phyloP scores from a whole-genome alignment of 2,797 vertebrate species.

The Phylloscopus collybita region DNA sequence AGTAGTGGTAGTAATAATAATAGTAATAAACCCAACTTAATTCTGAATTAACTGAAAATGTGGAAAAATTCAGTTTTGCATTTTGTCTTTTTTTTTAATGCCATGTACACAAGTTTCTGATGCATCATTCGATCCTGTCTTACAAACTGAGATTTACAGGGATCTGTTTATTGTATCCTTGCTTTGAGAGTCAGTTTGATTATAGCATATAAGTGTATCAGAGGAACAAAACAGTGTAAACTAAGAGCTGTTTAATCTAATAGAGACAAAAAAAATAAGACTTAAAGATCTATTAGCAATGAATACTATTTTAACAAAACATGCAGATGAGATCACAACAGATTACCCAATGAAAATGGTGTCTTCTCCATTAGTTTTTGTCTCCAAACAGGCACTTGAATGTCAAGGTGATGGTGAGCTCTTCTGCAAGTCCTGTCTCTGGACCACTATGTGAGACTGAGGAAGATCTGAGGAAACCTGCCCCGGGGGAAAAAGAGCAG shows the following conservation, averaged over 20 bases:
- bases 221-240: background rate
- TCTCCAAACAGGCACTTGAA: background rate
- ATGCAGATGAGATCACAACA: background rate
- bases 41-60: background rate
- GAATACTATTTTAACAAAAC: background rate
- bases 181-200: background rate
- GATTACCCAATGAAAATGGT: background rate
- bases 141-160: background rate
- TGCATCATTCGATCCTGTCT: background rate
- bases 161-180: background rate
- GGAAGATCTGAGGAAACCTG: background rate
- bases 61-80: background rate
- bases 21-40: background rate
- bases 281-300: background rate
- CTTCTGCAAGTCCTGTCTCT: background rate
- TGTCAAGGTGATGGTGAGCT: background rate
- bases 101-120: background rate
- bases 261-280: background rate
- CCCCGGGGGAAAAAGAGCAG: background rate
- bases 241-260: background rate
- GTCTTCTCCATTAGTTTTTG: background rate
- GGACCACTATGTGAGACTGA: background rate
- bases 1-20: background rate
- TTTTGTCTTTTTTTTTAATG: background rate
- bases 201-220: background rate